Percentiles rank a stretch among this genome's conserved stretches.
Evolutionary conservation across 2,113 vertebrate species (phyloP).

Genomic region (Fulica atra): DNA sequence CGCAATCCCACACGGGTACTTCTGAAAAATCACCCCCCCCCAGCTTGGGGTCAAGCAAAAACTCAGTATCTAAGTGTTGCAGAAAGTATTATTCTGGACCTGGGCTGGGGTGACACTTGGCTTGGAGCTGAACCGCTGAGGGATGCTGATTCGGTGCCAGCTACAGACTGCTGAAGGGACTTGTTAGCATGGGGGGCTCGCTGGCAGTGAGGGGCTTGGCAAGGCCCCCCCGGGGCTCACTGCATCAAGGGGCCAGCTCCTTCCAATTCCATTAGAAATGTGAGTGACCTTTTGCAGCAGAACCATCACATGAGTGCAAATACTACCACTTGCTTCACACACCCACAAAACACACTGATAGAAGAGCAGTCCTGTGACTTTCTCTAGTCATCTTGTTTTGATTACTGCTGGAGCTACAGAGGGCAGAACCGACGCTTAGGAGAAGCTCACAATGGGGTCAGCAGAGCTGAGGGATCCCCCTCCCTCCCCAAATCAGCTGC

Average conservation of each 20-base stretch:
- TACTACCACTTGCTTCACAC: background rate
- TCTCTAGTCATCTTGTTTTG: background rate
- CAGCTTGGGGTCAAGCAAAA: background rate
- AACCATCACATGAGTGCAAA: background rate
- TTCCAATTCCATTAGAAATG: background rate
- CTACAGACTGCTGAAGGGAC: background rate
- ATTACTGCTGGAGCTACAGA: background rate
- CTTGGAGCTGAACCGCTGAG: background rate
- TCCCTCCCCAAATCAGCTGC: background rate
- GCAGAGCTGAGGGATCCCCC: background rate
- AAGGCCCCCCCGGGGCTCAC: too few species aligned
- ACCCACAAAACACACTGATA: background rate
- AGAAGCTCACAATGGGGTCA: background rate
- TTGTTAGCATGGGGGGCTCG: too few species aligned
- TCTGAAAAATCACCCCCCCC: background rate
- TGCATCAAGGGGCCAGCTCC: background rate
- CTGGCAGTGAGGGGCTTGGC: too few species aligned
- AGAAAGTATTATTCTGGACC: background rate
- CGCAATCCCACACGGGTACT: rapidly evolving
- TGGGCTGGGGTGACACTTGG: background rate
- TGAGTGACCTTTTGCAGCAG: background rate
- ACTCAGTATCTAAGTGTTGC: rapidly evolving
- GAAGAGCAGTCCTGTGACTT: conserved; percentile 37
- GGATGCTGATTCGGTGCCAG: background rate
- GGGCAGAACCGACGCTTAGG: background rate